Percentiles rank a stretch among this genome's conserved stretches.
Evolutionary conservation across 2,113 vertebrate genomes (phyloP).

Genomic region (Psittacara wagleri): DNA sequence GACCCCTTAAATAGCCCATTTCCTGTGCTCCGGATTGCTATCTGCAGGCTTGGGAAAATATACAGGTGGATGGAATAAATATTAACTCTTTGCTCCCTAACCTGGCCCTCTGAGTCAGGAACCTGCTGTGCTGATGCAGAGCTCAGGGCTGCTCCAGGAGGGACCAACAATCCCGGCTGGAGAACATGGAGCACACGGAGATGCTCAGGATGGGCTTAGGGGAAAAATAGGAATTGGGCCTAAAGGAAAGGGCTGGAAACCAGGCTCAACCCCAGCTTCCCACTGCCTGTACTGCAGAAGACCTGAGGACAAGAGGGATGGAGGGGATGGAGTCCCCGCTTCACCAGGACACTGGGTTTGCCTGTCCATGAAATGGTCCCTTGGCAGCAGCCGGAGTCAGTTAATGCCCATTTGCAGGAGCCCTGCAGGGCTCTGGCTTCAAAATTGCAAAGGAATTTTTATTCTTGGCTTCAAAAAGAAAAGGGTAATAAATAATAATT

Average conservation of each 20-base stretch:
- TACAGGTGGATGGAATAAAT: slow-evolving; percentile 18
- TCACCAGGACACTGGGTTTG: neutral
- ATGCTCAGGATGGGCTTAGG: neutral
- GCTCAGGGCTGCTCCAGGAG: neutral
- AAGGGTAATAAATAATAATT: neutral
- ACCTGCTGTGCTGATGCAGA: neutral
- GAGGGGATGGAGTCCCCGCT: fast-evolving
- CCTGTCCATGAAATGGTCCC: fast-evolving
- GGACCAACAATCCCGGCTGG: fast-evolving
- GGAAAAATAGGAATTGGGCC: fast-evolving
- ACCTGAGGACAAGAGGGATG: fast-evolving
- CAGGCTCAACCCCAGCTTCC: neutral
- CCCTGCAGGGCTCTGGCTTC: neutral
- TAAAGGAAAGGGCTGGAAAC: neutral
- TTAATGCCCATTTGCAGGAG: neutral
- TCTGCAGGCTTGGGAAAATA: slow-evolving; percentile 23
- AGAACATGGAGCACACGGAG: neutral
- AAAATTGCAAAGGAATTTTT: neutral
- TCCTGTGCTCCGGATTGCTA: slow-evolving; percentile 18
- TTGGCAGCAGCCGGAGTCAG: fast-evolving
- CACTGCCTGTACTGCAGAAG: neutral
- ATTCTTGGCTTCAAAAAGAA: neutral
- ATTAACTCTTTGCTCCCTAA: neutral
- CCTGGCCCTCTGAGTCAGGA: fast-evolving
- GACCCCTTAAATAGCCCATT: neutral